A percentile compares a stretch with the other conserved stretches of the same genome.
These are phyloP conservation scores for Sebastes hubbsi DNA, from an alignment of 2,797 vertebrate genomes.

Conservation along the genomic window DNA sequence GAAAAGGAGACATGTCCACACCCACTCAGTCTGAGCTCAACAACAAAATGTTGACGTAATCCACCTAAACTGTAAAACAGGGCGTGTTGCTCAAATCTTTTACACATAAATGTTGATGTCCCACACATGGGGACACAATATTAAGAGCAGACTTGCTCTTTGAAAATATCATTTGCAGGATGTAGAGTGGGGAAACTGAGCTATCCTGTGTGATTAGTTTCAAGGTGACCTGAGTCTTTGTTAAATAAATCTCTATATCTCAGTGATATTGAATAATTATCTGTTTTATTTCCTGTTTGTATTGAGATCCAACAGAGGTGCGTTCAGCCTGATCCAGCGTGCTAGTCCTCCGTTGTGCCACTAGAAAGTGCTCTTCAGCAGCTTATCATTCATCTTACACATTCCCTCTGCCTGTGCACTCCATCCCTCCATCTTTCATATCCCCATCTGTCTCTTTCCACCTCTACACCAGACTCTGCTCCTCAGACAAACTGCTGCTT, in stretches of 20 bases:
- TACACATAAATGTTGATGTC: background rate
- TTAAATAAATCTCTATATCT: background rate
- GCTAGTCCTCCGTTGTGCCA: constrained; percentile 77
- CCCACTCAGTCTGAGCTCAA: background rate
- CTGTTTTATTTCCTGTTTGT: background rate
- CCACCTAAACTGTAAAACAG: background rate
- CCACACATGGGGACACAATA: background rate
- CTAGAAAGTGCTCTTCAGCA: constrained; percentile 90
- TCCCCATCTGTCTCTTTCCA: constrained; percentile 36
- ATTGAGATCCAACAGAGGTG: background rate
- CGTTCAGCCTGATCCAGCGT: background rate
- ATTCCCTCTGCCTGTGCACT: background rate
- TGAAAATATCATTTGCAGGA: background rate
- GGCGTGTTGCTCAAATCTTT: background rate
- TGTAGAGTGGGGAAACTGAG: background rate
- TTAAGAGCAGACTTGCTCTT: background rate
- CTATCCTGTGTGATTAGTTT: background rate
- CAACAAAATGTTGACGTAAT: background rate
- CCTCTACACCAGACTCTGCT: background rate
- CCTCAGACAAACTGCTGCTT: constrained; percentile 67
- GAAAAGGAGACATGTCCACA: background rate
- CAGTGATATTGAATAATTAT: background rate
- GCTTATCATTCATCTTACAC: constrained; percentile 72
- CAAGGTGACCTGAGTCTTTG: background rate
- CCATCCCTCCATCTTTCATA: constrained; percentile 4